Base-by-base conservation (phyloP, 2,113 vertebrate genomes). In the Plecotus auritus region DNA sequence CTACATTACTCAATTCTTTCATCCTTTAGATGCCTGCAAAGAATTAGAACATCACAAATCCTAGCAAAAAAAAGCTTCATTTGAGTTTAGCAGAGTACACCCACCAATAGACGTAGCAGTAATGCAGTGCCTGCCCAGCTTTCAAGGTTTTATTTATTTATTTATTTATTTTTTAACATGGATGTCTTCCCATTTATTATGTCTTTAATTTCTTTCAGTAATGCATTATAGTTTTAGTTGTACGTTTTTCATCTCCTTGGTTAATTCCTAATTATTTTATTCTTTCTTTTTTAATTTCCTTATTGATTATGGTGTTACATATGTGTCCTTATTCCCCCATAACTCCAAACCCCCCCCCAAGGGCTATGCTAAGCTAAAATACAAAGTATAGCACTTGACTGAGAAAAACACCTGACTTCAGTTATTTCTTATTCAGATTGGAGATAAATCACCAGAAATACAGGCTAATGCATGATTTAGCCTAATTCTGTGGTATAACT, bases 31-130 rank as follows among this genome's bases (percentile, higher is more conserved):
- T 93, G 77, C 66, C 35, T 61, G 54, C 14, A 85, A 92, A 91
- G 35, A 97, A 97, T 80, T 67, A 95, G 73, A 95, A 96, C 64
- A 91, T 54, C 69, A 80, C 35, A 91, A 85, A 80, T 72, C 23
- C 10, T 59, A 9, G 23, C n/a, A n/a, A 89, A 74, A 69, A 95
- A 92, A 95, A 85, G 61, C 56, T 89, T 91, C 30, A 1, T 47
- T 78, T 93, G 56, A 76, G 22, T 14, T 88, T 64, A 83, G 61
- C 32, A 42, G 76, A 42, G 20, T 40, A 70, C 42, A 93, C 17
- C 37, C 49, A 90, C 47, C 83, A 85, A 80, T 22, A 85, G 20
- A 93, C 87, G 51, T 47, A 95, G 61, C 78, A 91, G 64, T 32
- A 72, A 83, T 2, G 16, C 16, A 70, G 51, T 1, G 10, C 42